Base-by-base conservation (phyloP, 1,140 invertebrate genomes). In the Hydropsyche tenuis region DNA sequence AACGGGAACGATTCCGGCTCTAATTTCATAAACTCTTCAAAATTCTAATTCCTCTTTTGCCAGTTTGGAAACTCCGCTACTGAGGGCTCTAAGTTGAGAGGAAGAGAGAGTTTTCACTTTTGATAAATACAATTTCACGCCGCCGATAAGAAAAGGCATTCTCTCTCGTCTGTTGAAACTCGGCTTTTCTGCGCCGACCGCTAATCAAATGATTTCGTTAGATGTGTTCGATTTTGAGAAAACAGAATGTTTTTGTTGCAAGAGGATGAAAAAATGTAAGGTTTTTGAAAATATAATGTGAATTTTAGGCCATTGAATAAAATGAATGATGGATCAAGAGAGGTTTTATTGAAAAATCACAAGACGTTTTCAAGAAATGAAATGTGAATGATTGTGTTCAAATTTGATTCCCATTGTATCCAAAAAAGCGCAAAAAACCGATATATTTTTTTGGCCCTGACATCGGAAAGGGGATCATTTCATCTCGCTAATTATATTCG, bases 401-500 rank as follows among this genome's bases (percentile, higher is more conserved):
- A 53, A 53, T 53, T 53, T 53, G 20, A 53, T 53, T 53, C 16
- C 9, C 30, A 3, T 37, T 9, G 30, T 37, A 37, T 37, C 30
- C 9, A 4, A 37, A 37, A 37, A 9, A 9, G 30, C 30, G 9
- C 9, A 9, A 37, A 37, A 37, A 37, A 3, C 3, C 9, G 9
- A 37, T 37, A 9, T 4, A 4, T 37, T 37, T 37, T 37, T 9
- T 9, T 9, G 3, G 3, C 9, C 48, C 9, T 53, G 1, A 18
- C 18, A 53, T 18, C 16, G 48, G 20, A 53, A 20, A 25, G 14
- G 4, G 23, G 56, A 60, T 60, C 56, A 25, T 53, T 53, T 53
- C 56, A 60, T 60, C 56, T 25, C n/a, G 56, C 56, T 60, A 60
- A 60, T 60, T 60, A 60, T 60, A 60, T 60, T 60, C 56, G 22